Evolutionary conservation across 2,888 invertebrate genomes (phyloP).

Genomic region (Platycnemis pennipes): DNA sequence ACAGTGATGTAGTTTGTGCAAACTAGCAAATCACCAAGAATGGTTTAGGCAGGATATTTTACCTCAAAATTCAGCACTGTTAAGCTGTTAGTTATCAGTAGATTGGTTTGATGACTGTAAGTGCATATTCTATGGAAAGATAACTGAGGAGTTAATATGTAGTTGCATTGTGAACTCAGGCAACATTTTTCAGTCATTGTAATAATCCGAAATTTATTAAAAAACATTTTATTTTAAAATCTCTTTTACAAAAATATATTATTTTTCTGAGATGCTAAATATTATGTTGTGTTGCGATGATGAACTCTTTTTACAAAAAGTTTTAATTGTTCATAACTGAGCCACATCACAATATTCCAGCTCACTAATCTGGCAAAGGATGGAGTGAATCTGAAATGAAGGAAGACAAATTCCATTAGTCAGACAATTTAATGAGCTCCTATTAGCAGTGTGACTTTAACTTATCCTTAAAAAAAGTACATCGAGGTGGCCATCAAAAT

Average conservation of each 20-base stretch:
- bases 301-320: conserved; percentile 71
- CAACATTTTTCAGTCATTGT: too few relatives aligned
- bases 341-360: conserved; percentile 86
- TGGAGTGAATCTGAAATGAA: conserved; percentile 81
- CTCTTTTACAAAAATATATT: conserved; percentile 35
- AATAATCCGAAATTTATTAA: not conserved
- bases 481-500: not conserved
- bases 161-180: too few relatives aligned
- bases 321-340: conserved; percentile 85
- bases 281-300: conserved; percentile 67
- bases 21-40: too few relatives aligned
- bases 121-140: too few relatives aligned
- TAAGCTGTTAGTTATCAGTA: too few relatives aligned
- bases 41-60: too few relatives aligned
- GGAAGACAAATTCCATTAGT: not conserved
- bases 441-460: not conserved
- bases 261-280: not conserved
- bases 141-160: too few relatives aligned
- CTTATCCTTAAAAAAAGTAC: not conserved
- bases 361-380: conserved; percentile 84
- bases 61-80: too few relatives aligned
- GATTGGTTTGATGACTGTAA: too few relatives aligned
- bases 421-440: not conserved
- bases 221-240: conserved; percentile 29
- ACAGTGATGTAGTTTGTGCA: too few relatives aligned